These are phyloP conservation scores for Lasioglossum zephyrum DNA, from an alignment of 2,888 invertebrate genomes.

Conservation along the genomic window DNA sequence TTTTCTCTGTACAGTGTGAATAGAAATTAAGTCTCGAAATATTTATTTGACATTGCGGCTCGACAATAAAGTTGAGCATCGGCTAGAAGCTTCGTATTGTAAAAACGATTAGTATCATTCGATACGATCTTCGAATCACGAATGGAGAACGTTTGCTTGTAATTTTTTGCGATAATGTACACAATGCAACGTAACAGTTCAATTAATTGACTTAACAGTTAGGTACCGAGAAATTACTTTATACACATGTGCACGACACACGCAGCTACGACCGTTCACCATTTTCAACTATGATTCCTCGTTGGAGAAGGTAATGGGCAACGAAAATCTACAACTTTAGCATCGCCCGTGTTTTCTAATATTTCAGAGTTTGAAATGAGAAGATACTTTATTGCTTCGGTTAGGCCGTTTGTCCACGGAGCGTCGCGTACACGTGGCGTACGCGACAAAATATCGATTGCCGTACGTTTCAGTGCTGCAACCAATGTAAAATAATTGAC, in stretches of 20 bases:
- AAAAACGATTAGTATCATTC: background rate
- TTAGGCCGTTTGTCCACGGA: background rate
- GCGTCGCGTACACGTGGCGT: too few species aligned
- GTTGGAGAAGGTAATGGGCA: background rate
- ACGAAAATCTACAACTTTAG: background rate
- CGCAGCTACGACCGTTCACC: background rate
- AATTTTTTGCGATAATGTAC: background rate
- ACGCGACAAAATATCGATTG: too few species aligned
- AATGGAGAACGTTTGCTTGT: background rate
- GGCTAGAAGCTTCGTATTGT: background rate
- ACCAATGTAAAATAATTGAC: too few species aligned
- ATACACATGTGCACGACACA: conserved; percentile 18
- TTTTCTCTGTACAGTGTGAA: background rate
- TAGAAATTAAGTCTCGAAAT: conserved; percentile 1
- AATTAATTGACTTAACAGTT: conserved; percentile 17
- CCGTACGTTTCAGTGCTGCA: too few species aligned
- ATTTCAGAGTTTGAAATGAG: background rate
- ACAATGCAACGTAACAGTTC: background rate
- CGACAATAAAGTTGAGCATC: background rate
- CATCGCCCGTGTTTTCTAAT: background rate
- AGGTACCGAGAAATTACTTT: background rate
- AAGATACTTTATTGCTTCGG: background rate
- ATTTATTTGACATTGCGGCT: conserved; percentile 10
- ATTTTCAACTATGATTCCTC: background rate
- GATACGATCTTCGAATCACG: background rate